phyloP scores from a whole-genome alignment of 2,888 invertebrate species.

The Drosophila recens region DNA sequence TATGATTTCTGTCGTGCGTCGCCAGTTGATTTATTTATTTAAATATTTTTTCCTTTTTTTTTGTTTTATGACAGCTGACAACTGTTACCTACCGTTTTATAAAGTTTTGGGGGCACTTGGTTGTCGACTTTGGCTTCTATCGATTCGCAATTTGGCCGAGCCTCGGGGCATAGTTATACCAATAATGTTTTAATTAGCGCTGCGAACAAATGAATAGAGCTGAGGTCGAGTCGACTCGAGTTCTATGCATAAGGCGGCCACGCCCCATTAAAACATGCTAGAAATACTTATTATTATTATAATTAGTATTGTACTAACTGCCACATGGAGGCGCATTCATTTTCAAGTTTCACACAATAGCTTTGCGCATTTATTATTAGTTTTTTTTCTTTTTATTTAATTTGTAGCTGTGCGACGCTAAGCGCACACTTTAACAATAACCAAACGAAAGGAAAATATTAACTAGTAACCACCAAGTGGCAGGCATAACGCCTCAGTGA shows the following conservation, averaged over 20 bases:
- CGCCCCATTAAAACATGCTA: constrained; percentile 34
- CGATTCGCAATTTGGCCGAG: constrained; percentile 45
- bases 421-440: constrained; percentile 56
- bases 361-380: constrained; percentile 42
- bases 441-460: constrained; percentile 47
- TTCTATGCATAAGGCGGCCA: constrained; percentile 12
- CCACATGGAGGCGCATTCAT: constrained; percentile 28
- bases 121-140: constrained; percentile 46
- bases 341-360: constrained; percentile 46
- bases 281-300: constrained; percentile 28
- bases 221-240: constrained; percentile 39
- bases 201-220: constrained; percentile 26
- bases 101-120: constrained; percentile 50
- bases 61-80: constrained; percentile 60
- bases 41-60: constrained; percentile 9
- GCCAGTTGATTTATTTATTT: constrained; percentile 20
- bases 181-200: constrained; percentile 76
- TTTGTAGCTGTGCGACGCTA: constrained; percentile 48
- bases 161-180: constrained; percentile 70
- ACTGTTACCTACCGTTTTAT: constrained; percentile 60
- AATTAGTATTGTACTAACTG: constrained; percentile 20
- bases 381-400: constrained; percentile 42
- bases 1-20: constrained; percentile 29
- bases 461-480: constrained; percentile 9
- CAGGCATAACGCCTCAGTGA: constrained; percentile 32